Evolutionary conservation across 2,113 vertebrate species (phyloP), one percentile per base, ranked within the genome.

Genomic region (Trogon surrucura): DNA sequence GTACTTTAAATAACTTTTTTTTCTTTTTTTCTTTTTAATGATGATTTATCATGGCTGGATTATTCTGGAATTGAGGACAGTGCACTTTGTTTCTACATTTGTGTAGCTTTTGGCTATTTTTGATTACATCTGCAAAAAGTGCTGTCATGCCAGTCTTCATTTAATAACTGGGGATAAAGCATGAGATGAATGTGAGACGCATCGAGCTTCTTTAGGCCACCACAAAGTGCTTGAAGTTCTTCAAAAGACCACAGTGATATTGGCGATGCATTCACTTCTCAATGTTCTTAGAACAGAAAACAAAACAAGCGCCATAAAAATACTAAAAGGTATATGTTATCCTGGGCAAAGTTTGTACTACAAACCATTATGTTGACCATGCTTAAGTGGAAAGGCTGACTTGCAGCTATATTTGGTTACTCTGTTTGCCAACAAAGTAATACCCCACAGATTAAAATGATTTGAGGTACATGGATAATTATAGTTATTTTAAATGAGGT

Each of bases 181-280:
- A 60, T 41, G 54, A 88, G 32, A 56, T 47, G 45, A 75, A 30
- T n/a, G 23, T 75, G 58, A 85, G 58, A 73, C 50, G 16, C 48
- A 60, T 20, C 20, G 66, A 85, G 30, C 30, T 85, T 56, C 70
- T 85, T 80, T 38, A 77, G 62, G 71, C 13, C 51, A 50, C 54
- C 41, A 70, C 58, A 70, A 58, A 85, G 27, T 61, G 56, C 66
- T 22, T 50, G 21, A 30, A 73, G 25, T 62, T 95, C 54, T 88
- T 88, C 54, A 58, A 18, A 65, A 80, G 80, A 74, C 54, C 82
- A 29, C 45, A 90, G 64, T 41, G n/a, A 77, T 22, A 47, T 34
- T 1, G 3, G 9, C 0, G 0, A 7, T 84, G 22, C 1, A 2
- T 56, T 85, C n/a, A 38, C 45, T 73, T 73, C 60, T 81, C 54